A percentile compares a stretch with the other conserved stretches of the same genome.
These are phyloP conservation scores for Microcaecilia unicolor DNA, from an alignment of 2,797 vertebrate genomes.

Conservation along the genomic window DNA sequence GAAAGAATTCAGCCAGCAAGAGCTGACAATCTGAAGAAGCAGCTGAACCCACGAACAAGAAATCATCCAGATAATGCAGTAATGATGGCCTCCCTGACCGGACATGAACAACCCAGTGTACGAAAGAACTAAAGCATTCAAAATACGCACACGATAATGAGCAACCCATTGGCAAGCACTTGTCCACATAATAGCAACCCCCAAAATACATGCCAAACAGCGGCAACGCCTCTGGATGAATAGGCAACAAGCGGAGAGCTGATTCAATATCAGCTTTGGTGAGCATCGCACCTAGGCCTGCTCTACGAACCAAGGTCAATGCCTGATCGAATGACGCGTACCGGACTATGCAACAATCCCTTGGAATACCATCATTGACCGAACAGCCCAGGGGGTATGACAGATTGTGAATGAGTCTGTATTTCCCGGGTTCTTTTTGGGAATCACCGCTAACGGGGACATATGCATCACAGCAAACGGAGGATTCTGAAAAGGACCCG, in stretches of 20 bases:
- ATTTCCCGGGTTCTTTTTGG: neutral
- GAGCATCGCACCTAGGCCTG: neutral
- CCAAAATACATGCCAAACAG: neutral
- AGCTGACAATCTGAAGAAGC: too few species aligned
- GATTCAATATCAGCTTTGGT: too few species aligned
- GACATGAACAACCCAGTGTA: too few species aligned
- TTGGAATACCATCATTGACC: neutral
- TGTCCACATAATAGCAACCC: neutral
- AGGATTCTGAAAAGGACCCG: too few species aligned
- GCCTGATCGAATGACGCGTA: neutral
- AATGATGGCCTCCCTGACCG: too few species aligned
- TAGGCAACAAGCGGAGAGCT: neutral
- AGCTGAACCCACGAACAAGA: neutral
- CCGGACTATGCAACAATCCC: neutral
- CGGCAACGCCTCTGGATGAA: too few species aligned
- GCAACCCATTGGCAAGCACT: neutral
- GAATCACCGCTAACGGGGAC: too few species aligned
- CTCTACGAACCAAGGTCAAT: neutral
- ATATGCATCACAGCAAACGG: too few species aligned
- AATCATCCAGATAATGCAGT: too few species aligned
- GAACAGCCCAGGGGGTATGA: neutral
- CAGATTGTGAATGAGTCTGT: neutral
- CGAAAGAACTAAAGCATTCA: neutral
- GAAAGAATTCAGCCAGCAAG: too few species aligned
- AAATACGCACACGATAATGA: neutral